Conservation (phyloP, 2,888 invertebrate genomes). For the Scaptodrosophila latifasciaeformis region DNA sequence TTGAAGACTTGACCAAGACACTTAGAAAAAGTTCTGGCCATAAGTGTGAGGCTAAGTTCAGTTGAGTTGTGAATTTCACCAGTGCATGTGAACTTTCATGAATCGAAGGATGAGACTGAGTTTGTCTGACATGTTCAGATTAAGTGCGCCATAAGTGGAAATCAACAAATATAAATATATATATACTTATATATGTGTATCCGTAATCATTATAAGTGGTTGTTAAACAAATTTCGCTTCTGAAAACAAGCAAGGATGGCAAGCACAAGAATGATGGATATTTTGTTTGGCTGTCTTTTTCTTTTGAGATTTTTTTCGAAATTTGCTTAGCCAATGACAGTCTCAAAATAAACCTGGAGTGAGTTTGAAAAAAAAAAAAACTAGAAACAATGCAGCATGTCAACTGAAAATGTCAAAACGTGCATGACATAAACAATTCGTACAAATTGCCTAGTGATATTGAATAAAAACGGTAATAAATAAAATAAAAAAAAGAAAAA, state of each 20-base stretch:
- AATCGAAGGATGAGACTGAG: neutral
- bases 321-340: neutral
- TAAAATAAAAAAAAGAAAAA: no score
- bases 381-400: slow-evolving; percentile 1
- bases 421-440: neutral
- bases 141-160: slow-evolving; percentile 65
- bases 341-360: no score
- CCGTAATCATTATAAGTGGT: slow-evolving; percentile 71
- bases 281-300: no score
- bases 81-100: no score
- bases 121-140: slow-evolving; percentile 35
- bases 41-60: no score
- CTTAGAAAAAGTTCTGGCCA: no score
- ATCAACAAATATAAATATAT: slow-evolving; percentile 71
- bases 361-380: slow-evolving; percentile 2
- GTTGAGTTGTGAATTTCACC: no score
- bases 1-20: no score
- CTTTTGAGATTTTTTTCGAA: slow-evolving; percentile 13
- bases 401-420: slow-evolving; percentile 8
- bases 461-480: no score
- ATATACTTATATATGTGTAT: no score
- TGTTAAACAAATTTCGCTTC: slow-evolving; percentile 62
- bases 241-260: no score
- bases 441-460: slow-evolving; percentile 17
- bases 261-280: no score